phyloP scores from a whole-genome alignment of 2,797 vertebrate genomes.

The Spinus olivaceus region DNA sequence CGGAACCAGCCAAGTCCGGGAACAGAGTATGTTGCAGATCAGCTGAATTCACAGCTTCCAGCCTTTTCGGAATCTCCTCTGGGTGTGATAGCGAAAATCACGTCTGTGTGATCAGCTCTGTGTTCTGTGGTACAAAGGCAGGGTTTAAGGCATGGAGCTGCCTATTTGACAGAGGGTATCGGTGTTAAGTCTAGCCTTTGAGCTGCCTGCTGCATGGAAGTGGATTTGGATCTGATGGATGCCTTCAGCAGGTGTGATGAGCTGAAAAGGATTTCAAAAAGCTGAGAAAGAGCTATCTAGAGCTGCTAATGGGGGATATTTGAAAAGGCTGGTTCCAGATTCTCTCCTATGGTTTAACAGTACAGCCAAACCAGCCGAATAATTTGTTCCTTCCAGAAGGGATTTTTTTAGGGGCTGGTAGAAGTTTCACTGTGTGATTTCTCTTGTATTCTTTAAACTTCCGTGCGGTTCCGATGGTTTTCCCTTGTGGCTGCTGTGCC shows the following conservation, averaged over 20 bases:
- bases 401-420: not conserved
- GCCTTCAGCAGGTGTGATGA: not conserved
- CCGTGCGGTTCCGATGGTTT: not conserved
- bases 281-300: not conserved
- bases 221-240: not conserved
- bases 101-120: rapidly evolving
- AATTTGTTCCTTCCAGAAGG: not conserved
- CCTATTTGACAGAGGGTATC: not conserved
- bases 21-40: not conserved
- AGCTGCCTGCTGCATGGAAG: not conserved
- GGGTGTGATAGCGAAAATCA: not conserved
- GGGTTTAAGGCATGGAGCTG: not conserved
- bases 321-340: not conserved
- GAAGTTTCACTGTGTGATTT: not conserved
- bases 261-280: not conserved
- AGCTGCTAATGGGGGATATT: not conserved
- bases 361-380: not conserved
- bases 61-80: not conserved
- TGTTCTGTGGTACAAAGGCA: not conserved
- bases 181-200: not conserved
- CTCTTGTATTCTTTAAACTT: not conserved
- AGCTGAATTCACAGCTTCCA: not conserved
- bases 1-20: not conserved
- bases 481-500: not conserved
- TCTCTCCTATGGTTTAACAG: not conserved